Evolutionary conservation across 1,140 invertebrate genomes (phyloP), one percentile per base, ranked within the genome.

Genomic region (Ips typographus): DNA sequence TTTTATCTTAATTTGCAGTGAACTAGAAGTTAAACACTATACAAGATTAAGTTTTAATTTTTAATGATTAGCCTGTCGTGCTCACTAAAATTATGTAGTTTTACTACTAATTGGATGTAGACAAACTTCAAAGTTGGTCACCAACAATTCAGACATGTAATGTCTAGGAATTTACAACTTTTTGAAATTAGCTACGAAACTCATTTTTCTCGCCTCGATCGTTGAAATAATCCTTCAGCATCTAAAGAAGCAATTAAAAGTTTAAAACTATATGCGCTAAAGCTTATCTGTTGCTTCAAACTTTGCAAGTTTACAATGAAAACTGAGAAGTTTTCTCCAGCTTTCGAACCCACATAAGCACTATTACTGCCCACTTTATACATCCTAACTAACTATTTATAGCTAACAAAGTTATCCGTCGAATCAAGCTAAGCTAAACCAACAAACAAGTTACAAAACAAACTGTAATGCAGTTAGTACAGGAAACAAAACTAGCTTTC

Each of bases 401-500:
- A 56, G 38, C 37, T 36, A 56, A 56, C 5, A 37, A 56, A 56
- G 43, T 61, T 61, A 47, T 42, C 22, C 42, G 49, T 36, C 59
- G 49, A 61, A 61, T 38, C 44, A 43, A 49, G 37, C 59, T 61
- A 61, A 61, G 41, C 59, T 37, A 61, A 43, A 49, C 44, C 42
- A 61, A 61, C 59, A 61, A 61, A 61, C 43, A 61, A 61, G 41
- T 61, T 61, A 61, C 22, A 22, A 61, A 61, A 61, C 53, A 56
- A 61, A 49, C 59, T 3, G n/a, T 8, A 42, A 49, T 49, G 44
- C 44, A 49, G 44, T 49, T 49, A 8, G 3, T 49, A 22, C 22
- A 49, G 44, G 44, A 49, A 36, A 43, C 43, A 44, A 38, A 61
- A 40, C 43, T 40, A 56, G 53, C 38, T 59, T 61, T 49, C 7